phyloP scores from a whole-genome alignment of 2,888 invertebrate species.

The Oegoconia quadripuncta region DNA sequence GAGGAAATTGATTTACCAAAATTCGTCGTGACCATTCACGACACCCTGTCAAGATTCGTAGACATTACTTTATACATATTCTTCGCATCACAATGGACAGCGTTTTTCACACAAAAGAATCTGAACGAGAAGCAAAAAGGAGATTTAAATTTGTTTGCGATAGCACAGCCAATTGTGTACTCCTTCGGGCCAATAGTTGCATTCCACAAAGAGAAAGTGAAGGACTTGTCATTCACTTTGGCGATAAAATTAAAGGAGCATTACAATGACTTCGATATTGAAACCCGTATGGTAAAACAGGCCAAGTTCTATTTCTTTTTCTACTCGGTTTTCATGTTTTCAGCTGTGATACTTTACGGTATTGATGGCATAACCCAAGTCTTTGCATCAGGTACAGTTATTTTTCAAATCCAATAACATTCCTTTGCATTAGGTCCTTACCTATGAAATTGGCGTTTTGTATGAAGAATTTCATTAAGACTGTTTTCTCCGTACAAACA shows the following conservation, averaged over 20 bases:
- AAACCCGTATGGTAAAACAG: constrained; percentile 39
- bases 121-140: constrained; percentile 23
- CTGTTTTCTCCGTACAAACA: no score
- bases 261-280: constrained; percentile 39
- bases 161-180: constrained; percentile 16
- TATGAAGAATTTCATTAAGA: no score
- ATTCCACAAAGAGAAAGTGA: constrained; percentile 8
- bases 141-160: constrained; percentile 13
- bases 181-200: constrained; percentile 3
- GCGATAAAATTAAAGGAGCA: constrained; percentile 24
- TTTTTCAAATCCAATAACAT: neutral
- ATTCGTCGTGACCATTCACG: constrained; percentile 7
- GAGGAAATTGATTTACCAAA: constrained; percentile 1
- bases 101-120: constrained; percentile 28
- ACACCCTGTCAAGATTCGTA: neutral
- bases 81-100: constrained; percentile 13
- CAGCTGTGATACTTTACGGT: neutral
- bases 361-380: constrained; percentile 24
- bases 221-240: constrained; percentile 9
- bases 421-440: no score
- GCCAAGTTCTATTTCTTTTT: constrained; percentile 26
- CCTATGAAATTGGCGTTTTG: no score
- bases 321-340: constrained; percentile 1
- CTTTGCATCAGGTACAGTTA: neutral
- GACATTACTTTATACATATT: constrained; percentile 4